Evolutionary conservation across 2,797 vertebrate species (phyloP).

Genomic region (Craterocephalus amniculus): DNA sequence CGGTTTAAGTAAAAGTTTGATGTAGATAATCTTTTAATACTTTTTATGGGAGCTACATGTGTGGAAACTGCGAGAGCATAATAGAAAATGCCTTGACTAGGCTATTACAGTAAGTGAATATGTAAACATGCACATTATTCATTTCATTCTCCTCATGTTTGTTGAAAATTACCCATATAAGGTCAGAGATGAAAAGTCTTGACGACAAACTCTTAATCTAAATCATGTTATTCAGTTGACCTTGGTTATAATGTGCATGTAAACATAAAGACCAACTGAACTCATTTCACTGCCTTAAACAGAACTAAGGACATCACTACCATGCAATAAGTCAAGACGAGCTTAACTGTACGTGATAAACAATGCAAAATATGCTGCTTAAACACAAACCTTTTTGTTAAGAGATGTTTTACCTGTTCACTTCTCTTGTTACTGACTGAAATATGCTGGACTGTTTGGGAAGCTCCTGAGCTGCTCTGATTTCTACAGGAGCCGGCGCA

Average conservation of each 20-base stretch:
- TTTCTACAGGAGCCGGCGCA: slow-evolving; percentile 35
- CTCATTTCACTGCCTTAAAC: slow-evolving; percentile 71
- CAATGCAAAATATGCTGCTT: slow-evolving; percentile 40
- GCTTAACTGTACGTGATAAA: slow-evolving; percentile 7
- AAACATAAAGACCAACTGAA: slow-evolving; percentile 27
- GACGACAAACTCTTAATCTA: background rate
- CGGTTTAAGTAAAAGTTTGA: slow-evolving; percentile 26
- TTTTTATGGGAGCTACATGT: slow-evolving; percentile 27
- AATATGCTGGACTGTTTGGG: slow-evolving; percentile 4
- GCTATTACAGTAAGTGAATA: slow-evolving; percentile 26
- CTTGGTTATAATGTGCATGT: slow-evolving; percentile 36
- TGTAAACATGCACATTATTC: slow-evolving; percentile 36
- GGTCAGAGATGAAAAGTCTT: background rate
- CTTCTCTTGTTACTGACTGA: slow-evolving; percentile 17
- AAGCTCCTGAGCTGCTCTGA: slow-evolving; percentile 49
- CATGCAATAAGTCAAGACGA: slow-evolving; percentile 26
- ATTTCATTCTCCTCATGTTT: slow-evolving; percentile 1
- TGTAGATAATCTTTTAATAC: slow-evolving; percentile 33
- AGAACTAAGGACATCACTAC: slow-evolving; percentile 50
- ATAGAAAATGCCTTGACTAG: slow-evolving; percentile 53
- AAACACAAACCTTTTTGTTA: slow-evolving; percentile 28
- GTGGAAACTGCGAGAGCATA: slow-evolving; percentile 16
- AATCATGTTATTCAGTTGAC: background rate
- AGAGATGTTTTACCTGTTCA: slow-evolving; percentile 38
- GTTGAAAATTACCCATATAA: background rate